These are phyloP conservation scores for Caerostris extrusa DNA, from an alignment of 1,140 invertebrate genomes.

Conservation along the genomic window DNA sequence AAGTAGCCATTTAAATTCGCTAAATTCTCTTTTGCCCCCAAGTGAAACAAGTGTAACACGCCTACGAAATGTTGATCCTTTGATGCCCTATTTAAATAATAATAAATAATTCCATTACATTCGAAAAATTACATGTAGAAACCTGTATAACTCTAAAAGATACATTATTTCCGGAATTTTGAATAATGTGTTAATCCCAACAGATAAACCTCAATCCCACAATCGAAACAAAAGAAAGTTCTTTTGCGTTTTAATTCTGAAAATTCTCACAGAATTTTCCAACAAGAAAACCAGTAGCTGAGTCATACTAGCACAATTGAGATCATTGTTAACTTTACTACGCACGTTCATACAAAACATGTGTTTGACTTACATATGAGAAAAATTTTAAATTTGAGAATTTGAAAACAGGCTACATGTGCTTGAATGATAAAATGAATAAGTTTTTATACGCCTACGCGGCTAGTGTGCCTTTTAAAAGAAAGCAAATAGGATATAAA, in stretches of 20 bases:
- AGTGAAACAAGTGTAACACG: not conserved
- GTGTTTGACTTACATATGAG: not conserved
- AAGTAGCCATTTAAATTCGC: not conserved
- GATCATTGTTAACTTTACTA: not conserved
- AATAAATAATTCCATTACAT: not conserved
- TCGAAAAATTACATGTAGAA: not conserved
- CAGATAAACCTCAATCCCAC: not conserved
- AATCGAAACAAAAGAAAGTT: not conserved
- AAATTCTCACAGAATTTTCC: not conserved
- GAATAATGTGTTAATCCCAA: not conserved
- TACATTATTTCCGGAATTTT: not conserved
- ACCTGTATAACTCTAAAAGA: not conserved
- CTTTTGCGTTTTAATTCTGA: not conserved
- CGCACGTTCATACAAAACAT: not conserved
- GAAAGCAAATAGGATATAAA: too few species aligned
- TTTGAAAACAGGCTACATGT: too few species aligned
- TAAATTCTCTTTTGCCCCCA: not conserved
- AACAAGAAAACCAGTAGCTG: not conserved
- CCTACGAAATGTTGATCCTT: not conserved
- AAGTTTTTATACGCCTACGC: too few species aligned
- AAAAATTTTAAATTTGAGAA: not conserved
- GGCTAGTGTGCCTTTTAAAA: too few species aligned
- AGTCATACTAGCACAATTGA: constrained; percentile 3
- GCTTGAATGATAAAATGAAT: too few species aligned
- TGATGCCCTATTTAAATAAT: not conserved